A percentile compares a stretch with the other conserved stretches of the same genome.
phyloP scores from a whole-genome alignment of 2,113 vertebrate genomes.

The Microcebus griseorufus region DNA sequence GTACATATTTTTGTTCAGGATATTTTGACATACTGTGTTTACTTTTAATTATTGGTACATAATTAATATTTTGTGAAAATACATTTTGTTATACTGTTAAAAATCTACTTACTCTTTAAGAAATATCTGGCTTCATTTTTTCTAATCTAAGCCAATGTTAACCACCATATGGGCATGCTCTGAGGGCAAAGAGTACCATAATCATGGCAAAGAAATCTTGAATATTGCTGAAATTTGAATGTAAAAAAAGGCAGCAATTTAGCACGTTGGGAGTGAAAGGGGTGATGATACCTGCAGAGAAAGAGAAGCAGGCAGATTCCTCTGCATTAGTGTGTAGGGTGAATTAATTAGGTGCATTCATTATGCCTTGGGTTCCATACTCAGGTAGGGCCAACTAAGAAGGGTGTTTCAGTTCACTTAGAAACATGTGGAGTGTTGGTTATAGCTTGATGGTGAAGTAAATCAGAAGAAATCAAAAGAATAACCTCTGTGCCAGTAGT shows the following conservation, averaged over 20 bases:
- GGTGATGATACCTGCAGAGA: no score
- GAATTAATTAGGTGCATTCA: accelerated
- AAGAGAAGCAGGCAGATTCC: neutral
- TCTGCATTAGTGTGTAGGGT: no score
- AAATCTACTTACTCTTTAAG: neutral
- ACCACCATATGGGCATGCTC: neutral
- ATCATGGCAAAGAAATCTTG: neutral
- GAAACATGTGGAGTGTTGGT: neutral
- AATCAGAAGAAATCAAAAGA: neutral
- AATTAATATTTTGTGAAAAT: neutral
- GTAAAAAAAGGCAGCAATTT: neutral
- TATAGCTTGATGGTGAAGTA: neutral
- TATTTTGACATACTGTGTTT: neutral
- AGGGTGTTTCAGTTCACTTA: neutral
- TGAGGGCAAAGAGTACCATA: neutral
- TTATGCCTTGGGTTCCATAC: accelerated
- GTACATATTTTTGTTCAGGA: neutral
- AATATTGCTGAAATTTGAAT: neutral
- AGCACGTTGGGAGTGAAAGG: neutral
- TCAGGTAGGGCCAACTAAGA: neutral
- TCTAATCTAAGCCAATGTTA: neutral
- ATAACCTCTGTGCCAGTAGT: neutral
- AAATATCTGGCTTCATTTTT: neutral
- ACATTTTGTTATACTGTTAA: neutral
- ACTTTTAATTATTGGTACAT: neutral